Percentiles rank a stretch among this genome's conserved stretches.
Evolutionary conservation across 2,797 vertebrate genomes (phyloP).

Genomic region (Pachyuromys duprasi): DNA sequence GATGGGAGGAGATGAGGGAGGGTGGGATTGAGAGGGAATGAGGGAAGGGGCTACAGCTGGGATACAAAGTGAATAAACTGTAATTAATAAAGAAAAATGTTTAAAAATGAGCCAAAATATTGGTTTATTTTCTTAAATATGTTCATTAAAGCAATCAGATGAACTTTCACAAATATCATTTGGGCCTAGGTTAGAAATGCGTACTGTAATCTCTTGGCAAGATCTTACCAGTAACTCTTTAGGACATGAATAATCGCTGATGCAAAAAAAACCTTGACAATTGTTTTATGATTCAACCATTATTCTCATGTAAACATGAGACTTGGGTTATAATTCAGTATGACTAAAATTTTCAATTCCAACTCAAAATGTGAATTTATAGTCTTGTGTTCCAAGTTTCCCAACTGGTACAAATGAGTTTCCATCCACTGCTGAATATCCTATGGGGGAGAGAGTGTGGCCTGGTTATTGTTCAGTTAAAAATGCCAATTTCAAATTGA

Average conservation of each 20-base stretch:
- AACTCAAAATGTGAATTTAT: background rate
- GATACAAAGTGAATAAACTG: too few species aligned
- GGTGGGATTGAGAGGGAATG: too few species aligned
- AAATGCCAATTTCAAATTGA: slow-evolving; percentile 33
- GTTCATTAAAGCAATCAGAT: background rate
- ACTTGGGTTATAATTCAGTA: slow-evolving; percentile 10
- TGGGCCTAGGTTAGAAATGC: background rate
- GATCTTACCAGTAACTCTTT: background rate
- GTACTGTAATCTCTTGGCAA: background rate
- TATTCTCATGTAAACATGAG: slow-evolving; percentile 36
- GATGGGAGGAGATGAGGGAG: too few species aligned
- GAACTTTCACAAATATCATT: slow-evolving; percentile 34
- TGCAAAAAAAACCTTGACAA: background rate
- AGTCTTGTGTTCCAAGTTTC: background rate
- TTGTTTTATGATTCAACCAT: background rate
- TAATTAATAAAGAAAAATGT: too few species aligned
- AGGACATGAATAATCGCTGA: background rate
- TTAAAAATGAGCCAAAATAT: background rate
- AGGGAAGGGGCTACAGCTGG: too few species aligned
- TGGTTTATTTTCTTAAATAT: slow-evolving; percentile 6
- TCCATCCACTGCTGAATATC: background rate
- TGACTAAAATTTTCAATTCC: background rate
- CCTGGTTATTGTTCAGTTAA: slow-evolving; percentile 26
- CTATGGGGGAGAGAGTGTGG: too few species aligned
- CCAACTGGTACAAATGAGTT: background rate